Conservation (phyloP, 2,113 vertebrate species). For the Rana temporaria region DNA sequence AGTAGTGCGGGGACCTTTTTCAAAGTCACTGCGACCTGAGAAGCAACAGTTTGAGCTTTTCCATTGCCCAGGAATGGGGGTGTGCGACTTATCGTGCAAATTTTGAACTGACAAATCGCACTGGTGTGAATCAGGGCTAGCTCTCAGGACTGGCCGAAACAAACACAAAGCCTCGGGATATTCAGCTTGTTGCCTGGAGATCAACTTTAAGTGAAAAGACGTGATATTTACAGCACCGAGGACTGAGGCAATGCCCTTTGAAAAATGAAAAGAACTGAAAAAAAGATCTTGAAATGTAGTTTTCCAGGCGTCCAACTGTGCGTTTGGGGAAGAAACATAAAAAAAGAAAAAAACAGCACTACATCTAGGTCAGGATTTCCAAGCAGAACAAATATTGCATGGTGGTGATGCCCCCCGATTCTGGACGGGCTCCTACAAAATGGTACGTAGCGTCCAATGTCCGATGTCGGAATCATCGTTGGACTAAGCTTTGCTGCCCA, state of each 20-base stretch:
- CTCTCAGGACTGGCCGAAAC: too few relatives aligned
- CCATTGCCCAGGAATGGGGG: too few relatives aligned
- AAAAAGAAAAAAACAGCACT: not conserved
- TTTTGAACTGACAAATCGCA: too few relatives aligned
- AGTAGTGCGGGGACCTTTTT: too few relatives aligned
- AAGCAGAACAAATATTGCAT: not conserved
- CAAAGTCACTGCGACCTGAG: too few relatives aligned
- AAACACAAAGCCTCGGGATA: too few relatives aligned
- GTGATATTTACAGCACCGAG: not conserved
- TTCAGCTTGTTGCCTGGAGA: too few relatives aligned
- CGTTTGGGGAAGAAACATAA: not conserved
- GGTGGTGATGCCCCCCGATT: not conserved
- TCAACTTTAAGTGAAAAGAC: too few relatives aligned
- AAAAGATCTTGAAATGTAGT: slow-evolving; percentile 1
- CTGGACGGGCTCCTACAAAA: slow-evolving; percentile 3
- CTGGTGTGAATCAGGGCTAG: too few relatives aligned
- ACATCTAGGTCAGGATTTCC: slow-evolving; percentile 5
- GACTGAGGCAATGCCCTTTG: slow-evolving; percentile 6
- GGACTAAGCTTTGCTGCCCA: not conserved
- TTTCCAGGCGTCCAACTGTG: not conserved
- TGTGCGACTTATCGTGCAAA: too few relatives aligned
- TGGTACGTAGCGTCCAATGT: not conserved
- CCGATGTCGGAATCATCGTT: not conserved
- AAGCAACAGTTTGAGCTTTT: too few relatives aligned
- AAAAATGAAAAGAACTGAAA: not conserved